Evolutionary conservation across 2,888 invertebrate species (phyloP).

Genomic region (Mimachlamys varia): DNA sequence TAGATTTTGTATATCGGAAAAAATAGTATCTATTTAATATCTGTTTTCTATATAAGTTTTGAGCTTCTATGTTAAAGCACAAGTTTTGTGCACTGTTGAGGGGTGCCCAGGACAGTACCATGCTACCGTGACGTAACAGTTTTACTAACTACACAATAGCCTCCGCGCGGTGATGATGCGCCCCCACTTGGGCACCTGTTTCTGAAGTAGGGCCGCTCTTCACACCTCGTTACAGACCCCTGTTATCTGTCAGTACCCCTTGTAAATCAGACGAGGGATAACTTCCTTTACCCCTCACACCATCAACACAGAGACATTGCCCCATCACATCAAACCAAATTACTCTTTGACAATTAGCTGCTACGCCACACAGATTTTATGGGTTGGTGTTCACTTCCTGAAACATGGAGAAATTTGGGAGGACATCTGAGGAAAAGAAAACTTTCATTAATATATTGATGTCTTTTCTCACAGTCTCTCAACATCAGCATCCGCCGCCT

Average conservation of each 20-base stretch:
- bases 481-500: not conserved
- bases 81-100: not conserved
- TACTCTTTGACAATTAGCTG: conserved; percentile 34
- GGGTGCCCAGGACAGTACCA: not conserved
- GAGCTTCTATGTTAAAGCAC: not conserved
- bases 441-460: not conserved
- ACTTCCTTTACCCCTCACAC: conserved; percentile 1
- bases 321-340: conserved; percentile 36
- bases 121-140: not conserved
- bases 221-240: conserved; percentile 30
- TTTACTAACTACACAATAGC: not conserved
- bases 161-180: not conserved
- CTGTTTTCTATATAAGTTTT: too few relatives aligned
- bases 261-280: conserved; percentile 15
- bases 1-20: too few relatives aligned
- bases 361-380: not conserved
- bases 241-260: conserved; percentile 17
- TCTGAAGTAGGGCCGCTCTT: conserved; percentile 1
- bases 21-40: too few relatives aligned
- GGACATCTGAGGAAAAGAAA: not conserved
- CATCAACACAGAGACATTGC: not conserved
- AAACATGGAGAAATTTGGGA: not conserved
- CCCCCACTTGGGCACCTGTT: conserved; percentile 30
- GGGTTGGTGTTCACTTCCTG: conserved; percentile 16
- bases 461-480: not conserved